Evolutionary conservation across 2,113 vertebrate species (phyloP).

Genomic region (Fulica atra): DNA sequence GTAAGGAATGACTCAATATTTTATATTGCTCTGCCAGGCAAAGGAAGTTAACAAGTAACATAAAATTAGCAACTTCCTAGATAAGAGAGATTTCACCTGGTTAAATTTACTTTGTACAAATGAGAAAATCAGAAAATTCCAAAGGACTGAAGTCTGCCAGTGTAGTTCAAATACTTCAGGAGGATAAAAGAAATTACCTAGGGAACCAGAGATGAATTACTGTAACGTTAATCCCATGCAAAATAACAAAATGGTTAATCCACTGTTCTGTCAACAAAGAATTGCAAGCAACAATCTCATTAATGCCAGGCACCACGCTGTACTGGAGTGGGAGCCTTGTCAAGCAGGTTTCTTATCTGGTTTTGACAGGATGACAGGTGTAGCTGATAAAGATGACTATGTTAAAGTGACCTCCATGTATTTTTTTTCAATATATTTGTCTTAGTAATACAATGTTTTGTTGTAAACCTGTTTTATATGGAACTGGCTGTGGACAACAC

Average conservation of each 20-base stretch:
- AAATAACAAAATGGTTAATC: background rate
- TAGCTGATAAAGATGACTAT: background rate
- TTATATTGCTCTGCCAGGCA: background rate
- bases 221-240: background rate
- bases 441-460: background rate
- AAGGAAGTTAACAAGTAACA: background rate
- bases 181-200: background rate
- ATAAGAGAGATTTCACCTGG: background rate
- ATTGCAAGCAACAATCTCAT: background rate
- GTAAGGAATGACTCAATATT: background rate
- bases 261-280: background rate
- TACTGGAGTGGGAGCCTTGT: background rate
- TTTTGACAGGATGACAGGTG: background rate
- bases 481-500: background rate
- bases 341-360: background rate
- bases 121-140: background rate
- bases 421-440: background rate
- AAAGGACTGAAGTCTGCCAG: background rate
- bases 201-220: background rate
- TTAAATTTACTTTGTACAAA: background rate
- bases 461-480: background rate
- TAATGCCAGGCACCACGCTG: background rate
- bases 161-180: background rate
- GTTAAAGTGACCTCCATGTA: background rate
- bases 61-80: background rate